Percentiles rank a stretch among this genome's conserved stretches.
Conservation (phyloP, 1,140 invertebrate species). For the Telenomus remus region DNA sequence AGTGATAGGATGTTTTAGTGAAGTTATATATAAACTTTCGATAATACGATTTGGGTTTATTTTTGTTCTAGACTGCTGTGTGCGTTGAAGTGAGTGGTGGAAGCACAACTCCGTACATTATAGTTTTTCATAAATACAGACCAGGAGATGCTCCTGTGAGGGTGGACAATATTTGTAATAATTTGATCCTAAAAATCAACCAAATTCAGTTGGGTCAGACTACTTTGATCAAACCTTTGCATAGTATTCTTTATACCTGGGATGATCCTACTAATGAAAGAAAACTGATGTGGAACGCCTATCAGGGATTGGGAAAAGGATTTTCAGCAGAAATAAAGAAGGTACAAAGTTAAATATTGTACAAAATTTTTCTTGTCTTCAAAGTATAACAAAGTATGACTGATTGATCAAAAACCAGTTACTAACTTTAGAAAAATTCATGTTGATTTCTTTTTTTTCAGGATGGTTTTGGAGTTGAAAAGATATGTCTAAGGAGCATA, state of each 20-base stretch:
- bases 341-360: conserved; percentile 70
- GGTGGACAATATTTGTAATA: conserved; percentile 87
- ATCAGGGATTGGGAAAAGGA: conserved; percentile 85
- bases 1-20: too few species aligned
- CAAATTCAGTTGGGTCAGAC: conserved; percentile 84
- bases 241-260: conserved; percentile 89
- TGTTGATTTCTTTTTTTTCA: conserved; percentile 60
- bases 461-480: conserved; percentile 81
- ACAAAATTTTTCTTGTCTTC: too few species aligned
- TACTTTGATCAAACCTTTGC: conserved; percentile 84
- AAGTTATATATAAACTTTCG: too few species aligned
- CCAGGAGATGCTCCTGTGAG: conserved; percentile 85
- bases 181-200: conserved; percentile 88
- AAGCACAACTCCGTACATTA: conserved; percentile 81
- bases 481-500: conserved; percentile 81
- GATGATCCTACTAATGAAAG: conserved; percentile 86
- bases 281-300: conserved; percentile 87
- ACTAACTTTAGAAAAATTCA: not conserved
- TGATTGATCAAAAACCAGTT: too few species aligned
- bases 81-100: conserved; percentile 85
- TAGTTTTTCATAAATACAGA: conserved; percentile 82
- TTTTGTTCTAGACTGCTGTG: conserved; percentile 80
- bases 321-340: conserved; percentile 83
- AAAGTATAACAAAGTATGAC: too few species aligned
- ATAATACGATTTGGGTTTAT: too few species aligned